These are phyloP conservation scores for Epinephelus fuscoguttatus DNA, from an alignment of 2,113 vertebrate species.

Conservation along the genomic window DNA sequence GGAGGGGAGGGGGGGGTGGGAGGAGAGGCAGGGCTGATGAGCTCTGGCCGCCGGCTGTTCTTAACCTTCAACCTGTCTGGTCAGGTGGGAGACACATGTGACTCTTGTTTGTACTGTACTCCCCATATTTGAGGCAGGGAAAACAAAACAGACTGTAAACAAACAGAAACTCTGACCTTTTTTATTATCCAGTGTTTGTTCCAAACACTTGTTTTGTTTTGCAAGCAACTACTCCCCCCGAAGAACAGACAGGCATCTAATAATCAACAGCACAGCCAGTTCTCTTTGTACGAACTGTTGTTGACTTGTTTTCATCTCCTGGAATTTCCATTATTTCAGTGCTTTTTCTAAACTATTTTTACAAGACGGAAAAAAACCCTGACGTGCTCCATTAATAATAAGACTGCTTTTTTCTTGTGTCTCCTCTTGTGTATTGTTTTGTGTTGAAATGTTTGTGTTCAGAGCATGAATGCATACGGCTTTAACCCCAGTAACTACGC, in stretches of 20 bases:
- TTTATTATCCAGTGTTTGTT: conserved; percentile 85
- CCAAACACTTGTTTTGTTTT: conserved; percentile 85
- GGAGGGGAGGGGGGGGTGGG: neutral
- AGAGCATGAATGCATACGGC: conserved; percentile 26
- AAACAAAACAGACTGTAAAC: conserved; percentile 80
- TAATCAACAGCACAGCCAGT: conserved; percentile 68
- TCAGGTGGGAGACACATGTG: conserved; percentile 78
- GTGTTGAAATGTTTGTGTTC: conserved; percentile 45
- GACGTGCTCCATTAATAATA: conserved; percentile 75
- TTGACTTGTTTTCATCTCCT: conserved; percentile 65
- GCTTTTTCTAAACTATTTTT: conserved; percentile 48
- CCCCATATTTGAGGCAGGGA: conserved; percentile 71
- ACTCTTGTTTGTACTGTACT: conserved; percentile 81
- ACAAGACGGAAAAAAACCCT: conserved; percentile 37
- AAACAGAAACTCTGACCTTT: conserved; percentile 84
- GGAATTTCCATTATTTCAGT: conserved; percentile 74
- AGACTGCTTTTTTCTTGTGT: neutral
- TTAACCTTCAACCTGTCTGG: conserved; percentile 71
- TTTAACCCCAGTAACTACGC: conserved; percentile 34
- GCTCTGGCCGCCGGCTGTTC: conserved; percentile 69
- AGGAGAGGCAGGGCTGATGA: conserved; percentile 57
- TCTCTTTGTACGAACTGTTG: conserved; percentile 71
- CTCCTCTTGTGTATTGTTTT: conserved; percentile 31
- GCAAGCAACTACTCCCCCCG: conserved; percentile 65
- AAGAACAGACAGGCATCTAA: conserved; percentile 75